phyloP scores from a whole-genome alignment of 2,888 invertebrate genomes.

The Colletes collaris region DNA sequence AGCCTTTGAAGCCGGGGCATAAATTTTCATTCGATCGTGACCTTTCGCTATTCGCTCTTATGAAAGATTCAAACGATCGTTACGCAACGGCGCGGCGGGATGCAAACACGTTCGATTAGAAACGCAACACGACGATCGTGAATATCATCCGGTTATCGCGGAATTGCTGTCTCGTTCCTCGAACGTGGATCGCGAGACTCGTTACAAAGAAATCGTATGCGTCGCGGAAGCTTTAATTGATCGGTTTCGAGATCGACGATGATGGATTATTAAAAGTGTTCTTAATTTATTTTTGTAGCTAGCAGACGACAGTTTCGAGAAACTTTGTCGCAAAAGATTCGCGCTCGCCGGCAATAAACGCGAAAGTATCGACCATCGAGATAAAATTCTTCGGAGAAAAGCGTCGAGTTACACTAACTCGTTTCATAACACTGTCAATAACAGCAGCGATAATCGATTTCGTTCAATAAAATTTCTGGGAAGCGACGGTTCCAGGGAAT shows the following conservation, averaged over 20 bases:
- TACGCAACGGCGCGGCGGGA: slow-evolving; percentile 41
- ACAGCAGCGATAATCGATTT: slow-evolving; percentile 20
- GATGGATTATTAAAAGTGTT: too few relatives aligned
- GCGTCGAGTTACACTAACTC: slow-evolving; percentile 14
- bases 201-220: slow-evolving; percentile 48
- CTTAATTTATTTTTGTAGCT: too few relatives aligned
- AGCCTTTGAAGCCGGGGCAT: slow-evolving; percentile 13
- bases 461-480: slow-evolving; percentile 35
- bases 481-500: slow-evolving; percentile 10
- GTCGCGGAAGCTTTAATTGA: slow-evolving; percentile 40
- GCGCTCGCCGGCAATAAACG: neutral
- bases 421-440: slow-evolving; percentile 38
- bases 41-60: slow-evolving; percentile 44
- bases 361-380: neutral
- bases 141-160: slow-evolving; percentile 38
- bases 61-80: slow-evolving; percentile 60
- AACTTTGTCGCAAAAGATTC: too few relatives aligned
- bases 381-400: slow-evolving; percentile 15
- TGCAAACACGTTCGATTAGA: slow-evolving; percentile 45
- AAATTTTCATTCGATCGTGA: slow-evolving; percentile 49
- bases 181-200: slow-evolving; percentile 28
- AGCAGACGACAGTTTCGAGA: neutral
- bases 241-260: slow-evolving; percentile 16
- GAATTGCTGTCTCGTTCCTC: slow-evolving; percentile 21
- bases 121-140: slow-evolving; percentile 47